Conservation (phyloP, 2,888 invertebrate species). For the Spialia ferax region DNA sequence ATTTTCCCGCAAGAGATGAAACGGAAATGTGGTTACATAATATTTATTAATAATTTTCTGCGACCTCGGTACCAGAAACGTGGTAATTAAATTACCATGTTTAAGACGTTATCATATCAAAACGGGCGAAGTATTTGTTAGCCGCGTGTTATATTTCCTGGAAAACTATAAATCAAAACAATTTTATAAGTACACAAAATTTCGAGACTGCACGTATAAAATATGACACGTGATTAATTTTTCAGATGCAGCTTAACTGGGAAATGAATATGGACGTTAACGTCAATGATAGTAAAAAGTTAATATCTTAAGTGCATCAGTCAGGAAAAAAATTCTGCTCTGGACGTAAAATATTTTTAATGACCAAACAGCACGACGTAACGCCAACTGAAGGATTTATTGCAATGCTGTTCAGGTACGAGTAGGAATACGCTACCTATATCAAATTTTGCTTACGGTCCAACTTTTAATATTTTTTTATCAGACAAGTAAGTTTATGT, state of each 20-base stretch:
- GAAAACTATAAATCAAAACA: slow-evolving; percentile 16
- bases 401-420: background rate
- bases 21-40: slow-evolving; percentile 67
- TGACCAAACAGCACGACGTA: slow-evolving; percentile 40
- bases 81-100: slow-evolving; percentile 74
- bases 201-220: slow-evolving; percentile 11
- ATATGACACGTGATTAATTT: background rate
- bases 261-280: slow-evolving; percentile 20
- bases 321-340: slow-evolving; percentile 21
- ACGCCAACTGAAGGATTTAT: slow-evolving; percentile 42
- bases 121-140: slow-evolving; percentile 48
- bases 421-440: no score
- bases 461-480: no score
- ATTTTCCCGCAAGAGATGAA: slow-evolving; percentile 54
- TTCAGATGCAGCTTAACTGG: slow-evolving; percentile 18
- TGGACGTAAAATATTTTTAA: slow-evolving; percentile 34
- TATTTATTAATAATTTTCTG: slow-evolving; percentile 64
- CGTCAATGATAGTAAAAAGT: slow-evolving; percentile 24
- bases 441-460: slow-evolving; percentile 21
- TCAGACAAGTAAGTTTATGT: no score
- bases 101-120: slow-evolving; percentile 57
- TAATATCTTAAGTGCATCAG: slow-evolving; percentile 20
- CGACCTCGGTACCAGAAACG: slow-evolving; percentile 63
- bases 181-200: slow-evolving; percentile 2
- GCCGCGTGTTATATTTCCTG: slow-evolving; percentile 36